Percentiles rank a stretch among this genome's conserved stretches.
phyloP scores from a whole-genome alignment of 2,888 invertebrate genomes.

The Chesias legatella region DNA sequence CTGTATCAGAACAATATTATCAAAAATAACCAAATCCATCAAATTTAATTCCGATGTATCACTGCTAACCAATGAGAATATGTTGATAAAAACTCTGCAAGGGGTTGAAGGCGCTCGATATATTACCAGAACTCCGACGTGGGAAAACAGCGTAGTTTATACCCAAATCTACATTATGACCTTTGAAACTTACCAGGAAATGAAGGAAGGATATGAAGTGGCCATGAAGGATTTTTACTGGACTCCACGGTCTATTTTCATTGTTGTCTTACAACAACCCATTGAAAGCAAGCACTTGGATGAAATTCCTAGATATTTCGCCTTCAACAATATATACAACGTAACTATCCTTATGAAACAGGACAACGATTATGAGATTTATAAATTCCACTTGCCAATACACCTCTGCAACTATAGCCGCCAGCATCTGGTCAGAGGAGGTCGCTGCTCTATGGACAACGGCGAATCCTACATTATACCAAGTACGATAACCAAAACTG shows the following conservation, averaged over 20 bases:
- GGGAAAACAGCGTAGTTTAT: constrained; percentile 22
- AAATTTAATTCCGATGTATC: constrained; percentile 28
- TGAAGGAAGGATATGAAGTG: constrained; percentile 27
- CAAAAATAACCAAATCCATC: constrained; percentile 18
- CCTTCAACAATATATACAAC: constrained; percentile 30
- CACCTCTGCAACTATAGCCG: constrained; percentile 12
- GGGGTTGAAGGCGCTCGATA: constrained; percentile 28
- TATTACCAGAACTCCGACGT: constrained; percentile 30
- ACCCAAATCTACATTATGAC: constrained; percentile 36
- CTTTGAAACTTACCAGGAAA: constrained; percentile 29
- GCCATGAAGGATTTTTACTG: constrained; percentile 34
- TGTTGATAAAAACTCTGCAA: constrained; percentile 30
- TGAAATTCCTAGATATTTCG: constrained; percentile 29
- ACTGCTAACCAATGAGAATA: constrained; percentile 32
- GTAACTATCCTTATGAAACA: constrained; percentile 18
- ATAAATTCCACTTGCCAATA: constrained; percentile 18
- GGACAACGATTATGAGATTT: constrained; percentile 14
- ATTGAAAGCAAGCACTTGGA: constrained; percentile 12
- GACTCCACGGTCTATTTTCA: constrained; percentile 39
- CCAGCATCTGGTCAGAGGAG: constrained; percentile 3
- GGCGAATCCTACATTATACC: constrained; percentile 5
- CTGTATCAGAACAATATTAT: constrained; percentile 30
- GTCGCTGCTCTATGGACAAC: constrained; percentile 4
- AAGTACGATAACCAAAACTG: not conserved
- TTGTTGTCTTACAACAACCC: constrained; percentile 34